These are phyloP conservation scores for Pimpla rufipes DNA, from an alignment of 2,888 invertebrate genomes.

Conservation along the genomic window DNA sequence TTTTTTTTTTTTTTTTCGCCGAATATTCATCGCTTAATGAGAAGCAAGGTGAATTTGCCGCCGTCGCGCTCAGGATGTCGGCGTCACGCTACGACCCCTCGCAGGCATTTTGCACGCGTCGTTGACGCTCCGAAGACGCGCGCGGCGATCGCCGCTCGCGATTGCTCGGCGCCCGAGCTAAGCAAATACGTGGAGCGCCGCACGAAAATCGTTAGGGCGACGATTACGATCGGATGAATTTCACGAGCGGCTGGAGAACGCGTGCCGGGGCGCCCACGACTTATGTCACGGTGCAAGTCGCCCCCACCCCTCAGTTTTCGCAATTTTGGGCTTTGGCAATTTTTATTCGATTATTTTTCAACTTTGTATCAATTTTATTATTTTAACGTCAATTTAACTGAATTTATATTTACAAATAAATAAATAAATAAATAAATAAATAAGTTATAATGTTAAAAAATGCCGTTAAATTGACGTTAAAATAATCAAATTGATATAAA, in stretches of 20 bases:
- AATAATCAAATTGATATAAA: no score
- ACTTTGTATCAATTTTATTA: no score
- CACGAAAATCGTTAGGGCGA: conserved; percentile 40
- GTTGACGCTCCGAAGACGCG: conserved; percentile 35
- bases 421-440: no score
- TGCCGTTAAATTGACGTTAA: no score
- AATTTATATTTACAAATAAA: no score
- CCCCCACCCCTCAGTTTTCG: no score
- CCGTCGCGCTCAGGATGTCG: neutral
- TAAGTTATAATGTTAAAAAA: no score
- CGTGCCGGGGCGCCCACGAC: conserved; percentile 15
- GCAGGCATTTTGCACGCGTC: conserved; percentile 39
- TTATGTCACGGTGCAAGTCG: no score
- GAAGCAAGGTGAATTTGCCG: conserved; percentile 5
- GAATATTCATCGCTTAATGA: conserved; percentile 21
- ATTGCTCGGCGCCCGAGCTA: conserved; percentile 2
- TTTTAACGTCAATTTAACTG: no score
- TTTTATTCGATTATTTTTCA: no score
- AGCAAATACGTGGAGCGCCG: conserved; percentile 21
- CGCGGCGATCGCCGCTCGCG: conserved; percentile 7
- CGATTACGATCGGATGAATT: conserved; percentile 41
- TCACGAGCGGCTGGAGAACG: conserved; percentile 39
- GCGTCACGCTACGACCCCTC: conserved; percentile 26
- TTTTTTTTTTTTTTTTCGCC: conserved; percentile 12
- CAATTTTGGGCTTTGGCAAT: no score